A percentile compares a stretch with the other conserved stretches of the same genome.
Evolutionary conservation across 2,113 vertebrate species (phyloP).

Genomic region (Caretta caretta): DNA sequence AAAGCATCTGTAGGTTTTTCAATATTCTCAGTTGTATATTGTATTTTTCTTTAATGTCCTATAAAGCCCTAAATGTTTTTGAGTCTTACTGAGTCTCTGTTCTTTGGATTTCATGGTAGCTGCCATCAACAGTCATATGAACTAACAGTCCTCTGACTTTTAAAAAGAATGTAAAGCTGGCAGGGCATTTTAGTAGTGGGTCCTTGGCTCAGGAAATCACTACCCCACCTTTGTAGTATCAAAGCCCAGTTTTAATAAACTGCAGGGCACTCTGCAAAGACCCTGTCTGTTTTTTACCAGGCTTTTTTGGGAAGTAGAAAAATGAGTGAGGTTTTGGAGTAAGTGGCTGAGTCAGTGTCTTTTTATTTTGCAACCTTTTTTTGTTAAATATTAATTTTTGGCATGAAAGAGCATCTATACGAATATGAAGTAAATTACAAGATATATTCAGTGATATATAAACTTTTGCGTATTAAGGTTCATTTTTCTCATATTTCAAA

Average conservation of each 20-base stretch:
- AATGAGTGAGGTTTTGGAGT: neutral
- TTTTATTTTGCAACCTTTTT: neutral
- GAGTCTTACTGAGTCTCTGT: neutral
- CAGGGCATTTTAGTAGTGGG: neutral
- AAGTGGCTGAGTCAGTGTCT: neutral
- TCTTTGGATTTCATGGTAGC: neutral
- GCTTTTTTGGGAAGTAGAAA: neutral
- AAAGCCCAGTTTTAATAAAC: neutral
- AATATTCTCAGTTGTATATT: neutral
- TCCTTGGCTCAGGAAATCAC: neutral
- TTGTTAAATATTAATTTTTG: neutral
- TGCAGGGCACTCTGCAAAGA: neutral
- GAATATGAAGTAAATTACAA: neutral
- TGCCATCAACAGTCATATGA: neutral
- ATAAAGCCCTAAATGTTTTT: neutral
- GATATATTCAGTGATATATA: neutral
- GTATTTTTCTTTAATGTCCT: neutral
- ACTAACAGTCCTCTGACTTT: neutral
- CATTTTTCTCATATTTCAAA: neutral
- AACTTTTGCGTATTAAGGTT: neutral
- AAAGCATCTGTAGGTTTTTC: neutral
- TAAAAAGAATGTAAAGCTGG: neutral
- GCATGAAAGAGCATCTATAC: neutral
- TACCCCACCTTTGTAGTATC: neutral
- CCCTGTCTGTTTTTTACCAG: neutral